phyloP scores from a whole-genome alignment of 2,797 vertebrate species.

The Apogon hyalosoma region DNA sequence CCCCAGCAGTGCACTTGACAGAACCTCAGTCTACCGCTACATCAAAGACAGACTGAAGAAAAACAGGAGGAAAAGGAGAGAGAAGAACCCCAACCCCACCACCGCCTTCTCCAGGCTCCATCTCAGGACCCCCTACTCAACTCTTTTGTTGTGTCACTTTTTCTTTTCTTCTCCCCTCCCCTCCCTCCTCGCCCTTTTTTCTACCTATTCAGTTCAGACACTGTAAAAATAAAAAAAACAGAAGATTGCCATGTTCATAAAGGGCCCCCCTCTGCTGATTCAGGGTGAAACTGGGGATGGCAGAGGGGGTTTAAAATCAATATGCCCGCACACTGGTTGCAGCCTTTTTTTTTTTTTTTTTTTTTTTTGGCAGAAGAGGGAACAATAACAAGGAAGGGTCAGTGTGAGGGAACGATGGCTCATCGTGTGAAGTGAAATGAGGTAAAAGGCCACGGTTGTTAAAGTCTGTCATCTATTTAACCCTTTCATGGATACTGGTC shows the following conservation, averaged over 20 bases:
- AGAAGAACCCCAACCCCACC: slow-evolving; percentile 1
- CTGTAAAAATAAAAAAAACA: slow-evolving; percentile 51
- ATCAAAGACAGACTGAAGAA: slow-evolving; percentile 70
- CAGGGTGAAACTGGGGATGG: slow-evolving; percentile 44
- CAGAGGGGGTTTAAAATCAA: slow-evolving; percentile 61
- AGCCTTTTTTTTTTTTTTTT: too few species aligned
- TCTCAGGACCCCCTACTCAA: slow-evolving; percentile 56
- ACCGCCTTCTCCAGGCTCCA: slow-evolving; percentile 25
- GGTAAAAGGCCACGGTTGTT: slow-evolving; percentile 12
- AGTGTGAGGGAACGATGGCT: slow-evolving; percentile 46
- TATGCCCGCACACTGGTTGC: slow-evolving; percentile 49
- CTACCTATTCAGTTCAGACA: slow-evolving; percentile 68
- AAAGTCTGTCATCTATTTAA: background rate
- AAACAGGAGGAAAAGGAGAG: slow-evolving; percentile 23
- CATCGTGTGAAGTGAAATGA: slow-evolving; percentile 10
- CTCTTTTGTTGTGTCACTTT: slow-evolving; percentile 79
- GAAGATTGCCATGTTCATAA: slow-evolving; percentile 75
- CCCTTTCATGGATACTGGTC: too few species aligned
- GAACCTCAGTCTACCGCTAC: slow-evolving; percentile 57
- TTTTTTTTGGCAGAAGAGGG: slow-evolving; percentile 17
- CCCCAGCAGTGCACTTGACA: slow-evolving; percentile 63
- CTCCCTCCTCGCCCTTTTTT: slow-evolving; percentile 36
- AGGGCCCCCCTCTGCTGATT: slow-evolving; percentile 48
- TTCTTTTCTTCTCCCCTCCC: slow-evolving; percentile 30
- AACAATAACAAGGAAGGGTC: slow-evolving; percentile 3